Percentiles rank a stretch among this genome's conserved stretches.
These are phyloP conservation scores for Teleopsis dalmanni DNA, from an alignment of 1,140 invertebrate species.

Conservation along the genomic window DNA sequence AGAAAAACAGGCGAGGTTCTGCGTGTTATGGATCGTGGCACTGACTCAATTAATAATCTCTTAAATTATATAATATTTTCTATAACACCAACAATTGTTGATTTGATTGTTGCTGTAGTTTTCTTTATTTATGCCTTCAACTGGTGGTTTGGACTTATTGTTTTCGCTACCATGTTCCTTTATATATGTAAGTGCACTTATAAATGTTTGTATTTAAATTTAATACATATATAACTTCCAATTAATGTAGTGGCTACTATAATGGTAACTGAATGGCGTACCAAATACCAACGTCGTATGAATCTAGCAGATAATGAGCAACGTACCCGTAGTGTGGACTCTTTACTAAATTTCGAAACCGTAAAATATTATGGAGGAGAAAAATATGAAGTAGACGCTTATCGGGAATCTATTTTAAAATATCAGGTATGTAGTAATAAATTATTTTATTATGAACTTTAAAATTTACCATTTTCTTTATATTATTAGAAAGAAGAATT, in stretches of 20 bases:
- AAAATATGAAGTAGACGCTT: conserved; percentile 78
- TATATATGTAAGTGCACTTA: conserved; percentile 74
- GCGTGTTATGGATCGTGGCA: conserved; percentile 89
- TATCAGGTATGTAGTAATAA: conserved; percentile 59
- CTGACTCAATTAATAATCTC: conserved; percentile 87
- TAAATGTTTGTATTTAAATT: not conserved
- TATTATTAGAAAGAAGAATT: conserved; percentile 73
- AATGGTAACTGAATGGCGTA: conserved; percentile 88
- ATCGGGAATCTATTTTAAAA: conserved; percentile 69
- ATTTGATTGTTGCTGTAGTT: conserved; percentile 86
- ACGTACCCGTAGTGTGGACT: conserved; percentile 87
- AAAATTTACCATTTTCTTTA: conserved; percentile 5
- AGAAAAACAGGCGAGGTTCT: conserved; percentile 94
- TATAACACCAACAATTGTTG: conserved; percentile 84
- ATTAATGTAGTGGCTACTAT: conserved; percentile 68
- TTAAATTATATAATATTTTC: conserved; percentile 82
- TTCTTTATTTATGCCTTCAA: conserved; percentile 86
- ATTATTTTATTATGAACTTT: not conserved
- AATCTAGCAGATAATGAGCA: conserved; percentile 88
- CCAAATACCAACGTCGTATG: conserved; percentile 86
- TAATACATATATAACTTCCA: not conserved
- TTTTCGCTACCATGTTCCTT: conserved; percentile 83
- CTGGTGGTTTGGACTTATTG: conserved; percentile 88
- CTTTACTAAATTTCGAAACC: conserved; percentile 95
- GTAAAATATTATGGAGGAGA: conserved; percentile 97